Percentiles rank a stretch among this genome's conserved stretches.
These are phyloP conservation scores for Zophobas morio DNA, from an alignment of 1,140 invertebrate species.

Conservation along the genomic window DNA sequence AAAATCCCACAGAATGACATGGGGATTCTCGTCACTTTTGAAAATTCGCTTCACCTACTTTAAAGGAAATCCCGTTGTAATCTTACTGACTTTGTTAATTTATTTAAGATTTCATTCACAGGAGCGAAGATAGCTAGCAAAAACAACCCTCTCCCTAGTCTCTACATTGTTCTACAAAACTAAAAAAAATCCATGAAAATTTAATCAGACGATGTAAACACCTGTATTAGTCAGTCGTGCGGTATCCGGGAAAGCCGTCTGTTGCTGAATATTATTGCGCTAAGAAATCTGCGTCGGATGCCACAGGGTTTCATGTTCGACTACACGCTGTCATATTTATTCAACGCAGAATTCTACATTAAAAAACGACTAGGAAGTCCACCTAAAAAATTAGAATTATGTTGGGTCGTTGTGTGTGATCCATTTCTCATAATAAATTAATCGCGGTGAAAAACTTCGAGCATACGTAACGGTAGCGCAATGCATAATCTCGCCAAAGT, in stretches of 20 bases:
- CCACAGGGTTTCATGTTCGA: background rate
- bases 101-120: too few relatives aligned
- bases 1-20: background rate
- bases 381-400: conserved; percentile 12
- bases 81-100: too few relatives aligned
- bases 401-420: conserved; percentile 5
- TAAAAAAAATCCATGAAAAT: too few relatives aligned
- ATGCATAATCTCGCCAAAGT: conserved; percentile 21
- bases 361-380: background rate
- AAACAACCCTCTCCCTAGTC: too few relatives aligned
- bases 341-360: too few relatives aligned
- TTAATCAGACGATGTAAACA: too few relatives aligned
- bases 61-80: conserved; percentile 4
- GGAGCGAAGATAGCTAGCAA: too few relatives aligned
- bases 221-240: too few relatives aligned
- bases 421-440: conserved; percentile 42
- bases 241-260: too few relatives aligned
- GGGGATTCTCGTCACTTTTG: background rate
- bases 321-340: too few relatives aligned
- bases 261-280: too few relatives aligned
- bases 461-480: conserved; percentile 17
- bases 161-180: too few relatives aligned
- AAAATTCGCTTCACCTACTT: conserved; percentile 15
- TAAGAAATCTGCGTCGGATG: background rate
- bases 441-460: background rate